Evolutionary conservation across 1,140 invertebrate genomes (phyloP).

Genomic region (Venturia canescens): DNA sequence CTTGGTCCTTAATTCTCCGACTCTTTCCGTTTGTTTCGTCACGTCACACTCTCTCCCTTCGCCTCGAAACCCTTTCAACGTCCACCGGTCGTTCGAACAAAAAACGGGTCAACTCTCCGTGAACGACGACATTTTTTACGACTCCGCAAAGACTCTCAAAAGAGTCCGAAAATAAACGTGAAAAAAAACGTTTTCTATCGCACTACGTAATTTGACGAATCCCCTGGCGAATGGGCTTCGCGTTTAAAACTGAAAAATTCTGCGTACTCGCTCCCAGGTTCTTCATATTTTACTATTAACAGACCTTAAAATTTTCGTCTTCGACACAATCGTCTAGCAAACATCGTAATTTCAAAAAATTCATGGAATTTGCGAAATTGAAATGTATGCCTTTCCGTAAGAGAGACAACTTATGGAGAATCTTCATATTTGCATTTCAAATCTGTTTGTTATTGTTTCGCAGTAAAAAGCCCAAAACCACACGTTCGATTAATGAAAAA

Average conservation of each 20-base stretch:
- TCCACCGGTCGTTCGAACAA: neutral
- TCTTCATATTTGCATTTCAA: too few relatives aligned
- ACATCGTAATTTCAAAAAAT: neutral
- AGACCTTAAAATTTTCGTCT: neutral
- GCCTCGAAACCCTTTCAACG: conserved; percentile 57
- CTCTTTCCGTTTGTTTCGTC: neutral
- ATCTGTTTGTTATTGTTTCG: too few relatives aligned
- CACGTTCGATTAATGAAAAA: too few relatives aligned
- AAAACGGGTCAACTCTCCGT: neutral
- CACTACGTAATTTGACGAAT: neutral
- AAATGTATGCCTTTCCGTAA: too few relatives aligned
- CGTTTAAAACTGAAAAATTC: neutral
- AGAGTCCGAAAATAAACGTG: neutral
- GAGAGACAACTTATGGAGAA: too few relatives aligned
- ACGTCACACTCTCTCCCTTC: conserved; percentile 23
- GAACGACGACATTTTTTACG: neutral
- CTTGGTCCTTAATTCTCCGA: too few relatives aligned
- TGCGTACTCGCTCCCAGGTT: neutral
- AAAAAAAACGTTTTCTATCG: neutral
- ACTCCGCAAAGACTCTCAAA: neutral
- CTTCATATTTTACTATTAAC: neutral
- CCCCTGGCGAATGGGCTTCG: neutral
- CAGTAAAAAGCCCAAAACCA: too few relatives aligned
- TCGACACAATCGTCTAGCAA: neutral
- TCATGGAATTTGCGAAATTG: neutral